A percentile compares a stretch with the other conserved stretches of the same genome.
Evolutionary conservation across 2,113 vertebrate species (phyloP).

Genomic region (Tachysurus fulvidraco): DNA sequence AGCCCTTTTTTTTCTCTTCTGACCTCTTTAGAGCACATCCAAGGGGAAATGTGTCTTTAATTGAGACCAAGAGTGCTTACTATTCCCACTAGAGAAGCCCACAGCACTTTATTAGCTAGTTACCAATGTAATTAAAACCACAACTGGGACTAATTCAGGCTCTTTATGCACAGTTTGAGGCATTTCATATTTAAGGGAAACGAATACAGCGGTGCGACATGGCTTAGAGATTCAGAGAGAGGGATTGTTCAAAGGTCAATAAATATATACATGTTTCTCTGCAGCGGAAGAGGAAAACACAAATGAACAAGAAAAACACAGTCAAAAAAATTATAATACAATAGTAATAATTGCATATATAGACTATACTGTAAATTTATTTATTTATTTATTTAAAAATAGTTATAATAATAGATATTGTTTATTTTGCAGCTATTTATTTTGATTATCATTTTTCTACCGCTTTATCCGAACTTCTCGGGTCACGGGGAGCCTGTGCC

Average conservation of each 20-base stretch:
- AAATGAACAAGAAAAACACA: background rate
- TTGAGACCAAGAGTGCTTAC: conserved; percentile 42
- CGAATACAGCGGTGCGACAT: background rate
- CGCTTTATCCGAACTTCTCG: too few relatives aligned
- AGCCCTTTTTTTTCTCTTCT: background rate
- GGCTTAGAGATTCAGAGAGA: background rate
- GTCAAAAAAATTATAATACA: background rate
- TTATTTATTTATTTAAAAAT: too few relatives aligned
- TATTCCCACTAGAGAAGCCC: conserved; percentile 39
- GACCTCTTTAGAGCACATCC: conserved; percentile 38
- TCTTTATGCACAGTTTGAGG: conserved; percentile 1
- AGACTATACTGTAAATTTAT: too few relatives aligned
- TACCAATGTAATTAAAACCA: conserved; percentile 43
- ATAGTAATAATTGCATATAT: background rate
- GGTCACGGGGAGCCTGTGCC: too few relatives aligned
- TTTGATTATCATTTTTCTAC: too few relatives aligned
- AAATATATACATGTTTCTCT: too few relatives aligned
- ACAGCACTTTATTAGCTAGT: conserved; percentile 39
- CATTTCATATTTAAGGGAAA: conserved; percentile 15
- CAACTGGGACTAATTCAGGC: conserved; percentile 37
- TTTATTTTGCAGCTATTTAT: too few relatives aligned
- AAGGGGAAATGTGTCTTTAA: conserved; percentile 45
- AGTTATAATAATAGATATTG: too few relatives aligned
- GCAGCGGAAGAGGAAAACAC: background rate
- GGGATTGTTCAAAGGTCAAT: too few relatives aligned